Evolutionary conservation across 2,797 vertebrate species (phyloP).

Genomic region (Bucorvus abyssinicus): DNA sequence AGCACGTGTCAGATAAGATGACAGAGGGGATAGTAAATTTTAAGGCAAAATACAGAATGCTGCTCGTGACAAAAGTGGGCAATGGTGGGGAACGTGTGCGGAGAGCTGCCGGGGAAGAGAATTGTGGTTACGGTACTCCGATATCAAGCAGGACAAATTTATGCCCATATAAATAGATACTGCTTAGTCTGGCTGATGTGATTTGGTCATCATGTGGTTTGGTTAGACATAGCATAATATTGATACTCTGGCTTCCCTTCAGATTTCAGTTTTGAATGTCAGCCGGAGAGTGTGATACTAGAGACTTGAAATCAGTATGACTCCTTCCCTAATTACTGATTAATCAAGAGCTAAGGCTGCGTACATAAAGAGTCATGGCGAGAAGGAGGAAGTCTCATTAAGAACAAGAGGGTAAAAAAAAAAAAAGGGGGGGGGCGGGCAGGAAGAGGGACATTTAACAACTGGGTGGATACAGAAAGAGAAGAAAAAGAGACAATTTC

Average conservation of each 20-base stretch:
- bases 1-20: neutral
- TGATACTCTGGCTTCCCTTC: slow-evolving; percentile 38
- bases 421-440: neutral
- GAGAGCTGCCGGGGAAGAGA: neutral
- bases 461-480: neutral
- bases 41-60: neutral
- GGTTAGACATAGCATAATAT: slow-evolving; percentile 44
- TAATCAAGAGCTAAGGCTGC: slow-evolving; percentile 70
- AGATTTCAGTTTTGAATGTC: slow-evolving; percentile 40
- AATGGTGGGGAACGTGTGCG: neutral
- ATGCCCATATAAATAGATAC: neutral
- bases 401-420: slow-evolving; percentile 53
- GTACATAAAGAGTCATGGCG: slow-evolving; percentile 65
- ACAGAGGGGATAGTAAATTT: slow-evolving; percentile 2
- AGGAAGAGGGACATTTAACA: slow-evolving; percentile 15
- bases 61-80: neutral
- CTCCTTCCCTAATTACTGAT: slow-evolving; percentile 71
- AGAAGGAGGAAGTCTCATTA: slow-evolving; percentile 74
- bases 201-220: slow-evolving; percentile 24
- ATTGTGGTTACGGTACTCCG: neutral
- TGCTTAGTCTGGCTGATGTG: neutral
- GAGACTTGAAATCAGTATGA: slow-evolving; percentile 61
- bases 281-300: slow-evolving; percentile 43
- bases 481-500: neutral
- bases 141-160: neutral